Conservation (phyloP, 2,888 invertebrate species). For the Drosophila nr. perissopoda region DNA sequence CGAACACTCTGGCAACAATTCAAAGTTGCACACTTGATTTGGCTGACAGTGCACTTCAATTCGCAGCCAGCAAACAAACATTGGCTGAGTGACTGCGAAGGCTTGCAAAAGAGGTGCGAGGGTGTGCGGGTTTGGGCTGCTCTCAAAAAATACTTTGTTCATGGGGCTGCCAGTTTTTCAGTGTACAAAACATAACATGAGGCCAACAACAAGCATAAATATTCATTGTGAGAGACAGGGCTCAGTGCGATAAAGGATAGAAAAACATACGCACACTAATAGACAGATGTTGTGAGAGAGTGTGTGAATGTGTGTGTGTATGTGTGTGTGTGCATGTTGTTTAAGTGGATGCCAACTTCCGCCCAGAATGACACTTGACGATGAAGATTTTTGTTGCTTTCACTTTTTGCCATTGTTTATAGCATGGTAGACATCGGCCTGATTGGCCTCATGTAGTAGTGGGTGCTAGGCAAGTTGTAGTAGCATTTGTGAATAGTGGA, state of each 20-base stretch:
- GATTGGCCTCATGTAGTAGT: conserved; percentile 46
- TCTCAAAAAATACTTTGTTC: conserved; percentile 30
- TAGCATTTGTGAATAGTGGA: background rate
- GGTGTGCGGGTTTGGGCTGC: conserved; percentile 1
- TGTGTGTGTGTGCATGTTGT: conserved; percentile 36
- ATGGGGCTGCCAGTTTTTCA: conserved; percentile 48
- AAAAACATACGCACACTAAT: conserved; percentile 26
- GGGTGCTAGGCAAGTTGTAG: background rate
- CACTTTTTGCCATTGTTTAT: conserved; percentile 72
- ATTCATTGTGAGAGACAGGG: conserved; percentile 62
- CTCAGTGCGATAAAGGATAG: conserved; percentile 28
- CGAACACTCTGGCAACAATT: conserved; percentile 35
- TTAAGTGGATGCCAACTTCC: conserved; percentile 68
- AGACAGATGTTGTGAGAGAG: conserved; percentile 39
- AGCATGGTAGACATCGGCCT: conserved; percentile 31
- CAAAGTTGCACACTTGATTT: conserved; percentile 73
- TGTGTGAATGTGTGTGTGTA: background rate
- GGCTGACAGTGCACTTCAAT: conserved; percentile 61
- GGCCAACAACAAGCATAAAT: conserved; percentile 70
- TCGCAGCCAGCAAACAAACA: conserved; percentile 37
- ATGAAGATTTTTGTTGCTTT: conserved; percentile 81
- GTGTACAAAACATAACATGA: conserved; percentile 57
- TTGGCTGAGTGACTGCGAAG: conserved; percentile 4
- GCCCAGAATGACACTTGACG: conserved; percentile 78
- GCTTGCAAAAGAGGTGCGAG: background rate